Base-by-base conservation (phyloP, 2,797 vertebrate species). In the Streptopelia turtur region DNA sequence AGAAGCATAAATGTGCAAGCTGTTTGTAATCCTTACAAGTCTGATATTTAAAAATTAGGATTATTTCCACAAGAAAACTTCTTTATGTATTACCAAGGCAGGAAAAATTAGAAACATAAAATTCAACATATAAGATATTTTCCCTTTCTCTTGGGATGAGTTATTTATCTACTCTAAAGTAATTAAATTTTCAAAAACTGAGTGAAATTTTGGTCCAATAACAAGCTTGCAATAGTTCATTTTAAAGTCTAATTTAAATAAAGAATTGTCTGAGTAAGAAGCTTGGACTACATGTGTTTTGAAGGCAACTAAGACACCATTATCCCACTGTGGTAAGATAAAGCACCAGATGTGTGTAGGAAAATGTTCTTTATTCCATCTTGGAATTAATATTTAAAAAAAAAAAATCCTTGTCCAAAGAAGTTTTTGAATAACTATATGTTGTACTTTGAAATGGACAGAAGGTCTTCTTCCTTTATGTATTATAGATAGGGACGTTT, bases 381-480 rank as follows among this genome's bases (percentile, higher is more conserved):
- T 87, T 31, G 21, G 30, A 80, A 41, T 84, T 45, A 7, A 16
- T 85, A 55, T 61, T 65, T n/a, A 5, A 22, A 53, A 43, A 7
- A 52, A 5, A 18, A 49, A 43, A 7, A 47, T 86, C 30, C 11
- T 78, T 76, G 50, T 55, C 79, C 82, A 43, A 60, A 79, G 55
- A 59, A 60, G 24, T 16, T 90, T 93, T 83, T 47, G 49, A 59
- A 18, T 79, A 57, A 47, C 95, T 84, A 61, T 45, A 27, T 89
- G 89, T 85, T 97, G 93, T 91, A 91, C 97, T 86, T 78, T 71
- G 33, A 90, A 91, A 75, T 6, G 5, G 31, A 72, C 21, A 52
- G 64, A 17, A 69, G 31, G 9, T 39, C 75, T 49, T 10, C 13
- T 15, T 22, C 5, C 13, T 53, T 77, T 41, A 37, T 61, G 31